A percentile compares a stretch with the other conserved stretches of the same genome.
Evolutionary conservation across 2,797 vertebrate species (phyloP).

Genomic region (Karalla daura): DNA sequence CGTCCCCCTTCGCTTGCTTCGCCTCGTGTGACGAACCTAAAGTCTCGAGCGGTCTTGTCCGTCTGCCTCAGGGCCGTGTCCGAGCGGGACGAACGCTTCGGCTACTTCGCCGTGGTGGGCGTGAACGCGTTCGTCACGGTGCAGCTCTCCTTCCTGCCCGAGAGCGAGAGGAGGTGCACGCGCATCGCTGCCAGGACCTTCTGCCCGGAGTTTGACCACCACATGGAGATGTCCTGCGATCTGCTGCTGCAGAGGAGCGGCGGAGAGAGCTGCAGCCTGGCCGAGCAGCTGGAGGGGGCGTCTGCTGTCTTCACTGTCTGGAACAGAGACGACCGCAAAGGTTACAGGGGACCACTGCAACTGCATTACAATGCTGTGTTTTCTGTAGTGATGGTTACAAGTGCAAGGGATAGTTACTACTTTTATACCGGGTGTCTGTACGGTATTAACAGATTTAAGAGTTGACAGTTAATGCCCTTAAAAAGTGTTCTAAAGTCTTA

Average conservation of each 20-base stretch:
- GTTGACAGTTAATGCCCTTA: too few relatives aligned
- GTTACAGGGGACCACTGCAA: slow-evolving; percentile 33
- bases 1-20: neutral
- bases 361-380: neutral
- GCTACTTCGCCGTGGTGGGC: slow-evolving; percentile 84
- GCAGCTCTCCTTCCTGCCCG: slow-evolving; percentile 89
- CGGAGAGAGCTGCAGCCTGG: slow-evolving; percentile 90
- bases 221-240: slow-evolving; percentile 86
- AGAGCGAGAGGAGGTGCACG: slow-evolving; percentile 80
- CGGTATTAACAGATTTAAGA: too few relatives aligned
- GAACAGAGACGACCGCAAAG: slow-evolving; percentile 83
- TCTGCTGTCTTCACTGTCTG: slow-evolving; percentile 88
- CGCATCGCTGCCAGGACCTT: slow-evolving; percentile 85
- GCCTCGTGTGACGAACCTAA: too few relatives aligned
- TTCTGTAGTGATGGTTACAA: too few relatives aligned
- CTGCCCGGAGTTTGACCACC: slow-evolving; percentile 92
- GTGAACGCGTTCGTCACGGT: slow-evolving; percentile 88
- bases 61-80: slow-evolving; percentile 81
- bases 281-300: slow-evolving; percentile 88
- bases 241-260: slow-evolving; percentile 83
- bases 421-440: too few relatives aligned
- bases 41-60: neutral
- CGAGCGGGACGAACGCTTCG: slow-evolving; percentile 81
- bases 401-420: too few relatives aligned
- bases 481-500: too few relatives aligned